Percentiles rank a stretch among this genome's conserved stretches.
phyloP scores from a whole-genome alignment of 2,797 vertebrate genomes.

The Cryptoprocta ferox region DNA sequence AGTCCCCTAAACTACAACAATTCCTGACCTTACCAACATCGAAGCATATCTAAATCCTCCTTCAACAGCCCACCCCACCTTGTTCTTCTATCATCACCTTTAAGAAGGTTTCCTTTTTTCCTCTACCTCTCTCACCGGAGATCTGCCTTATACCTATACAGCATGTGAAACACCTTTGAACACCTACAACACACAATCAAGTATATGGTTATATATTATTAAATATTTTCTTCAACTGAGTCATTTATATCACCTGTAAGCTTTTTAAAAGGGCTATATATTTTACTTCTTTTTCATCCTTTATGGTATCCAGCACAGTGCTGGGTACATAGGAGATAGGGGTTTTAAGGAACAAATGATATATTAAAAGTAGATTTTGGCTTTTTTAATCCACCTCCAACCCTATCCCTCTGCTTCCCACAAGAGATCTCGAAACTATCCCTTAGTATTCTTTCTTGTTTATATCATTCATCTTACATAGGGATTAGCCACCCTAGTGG shows the following conservation, averaged over 20 bases:
- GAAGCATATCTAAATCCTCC: slow-evolving; percentile 27
- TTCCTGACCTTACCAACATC: not conserved
- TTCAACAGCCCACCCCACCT: not conserved
- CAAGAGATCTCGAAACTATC: not conserved
- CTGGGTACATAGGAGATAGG: not conserved
- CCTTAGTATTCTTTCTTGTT: not conserved
- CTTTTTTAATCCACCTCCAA: slow-evolving; percentile 4
- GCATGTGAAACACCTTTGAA: not conserved
- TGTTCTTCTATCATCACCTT: not conserved
- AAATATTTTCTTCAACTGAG: not conserved
- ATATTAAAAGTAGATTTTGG: slow-evolving; percentile 8
- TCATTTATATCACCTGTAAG: not conserved
- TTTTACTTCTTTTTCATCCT: slow-evolving; percentile 42
- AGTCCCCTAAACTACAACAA: not conserved
- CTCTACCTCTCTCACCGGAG: not conserved
- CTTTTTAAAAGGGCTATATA: not conserved
- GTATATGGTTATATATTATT: not conserved
- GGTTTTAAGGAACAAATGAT: slow-evolving; percentile 46
- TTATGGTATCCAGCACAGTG: not conserved
- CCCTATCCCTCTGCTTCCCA: not conserved
- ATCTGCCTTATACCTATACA: not conserved
- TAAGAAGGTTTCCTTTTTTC: not conserved
- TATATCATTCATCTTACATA: not conserved
- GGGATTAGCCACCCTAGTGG: not conserved
- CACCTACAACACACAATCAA: not conserved